A percentile compares a stretch with the other conserved stretches of the same genome.
Evolutionary conservation across 1,140 invertebrate species (phyloP).

Genomic region (Maconellicoccus hirsutus): DNA sequence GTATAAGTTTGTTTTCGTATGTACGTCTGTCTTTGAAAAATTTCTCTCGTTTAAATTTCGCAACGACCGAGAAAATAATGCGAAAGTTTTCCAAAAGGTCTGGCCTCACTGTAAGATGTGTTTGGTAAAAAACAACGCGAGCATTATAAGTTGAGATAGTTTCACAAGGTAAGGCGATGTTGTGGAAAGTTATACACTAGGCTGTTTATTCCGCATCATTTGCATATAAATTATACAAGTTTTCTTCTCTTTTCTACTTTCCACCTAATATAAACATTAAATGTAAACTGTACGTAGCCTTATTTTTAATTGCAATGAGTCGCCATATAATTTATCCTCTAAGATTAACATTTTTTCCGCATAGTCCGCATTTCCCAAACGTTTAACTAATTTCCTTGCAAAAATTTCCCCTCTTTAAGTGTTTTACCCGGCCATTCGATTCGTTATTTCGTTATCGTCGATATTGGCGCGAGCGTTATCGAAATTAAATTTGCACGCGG

Average conservation of each 20-base stretch:
- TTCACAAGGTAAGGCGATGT: neutral
- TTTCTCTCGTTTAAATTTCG: neutral
- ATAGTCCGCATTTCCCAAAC: too few relatives aligned
- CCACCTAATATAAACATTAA: constrained; percentile 22
- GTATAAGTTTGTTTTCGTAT: neutral
- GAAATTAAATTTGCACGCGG: too few relatives aligned
- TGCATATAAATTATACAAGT: constrained; percentile 22
- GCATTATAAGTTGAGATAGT: neutral
- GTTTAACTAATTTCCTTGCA: too few relatives aligned
- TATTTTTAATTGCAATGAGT: constrained; percentile 17
- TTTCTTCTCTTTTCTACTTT: constrained; percentile 21
- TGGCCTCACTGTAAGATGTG: neutral
- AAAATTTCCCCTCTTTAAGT: too few relatives aligned
- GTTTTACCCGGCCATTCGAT: too few relatives aligned
- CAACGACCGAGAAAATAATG: neutral
- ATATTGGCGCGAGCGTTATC: too few relatives aligned
- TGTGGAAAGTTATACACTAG: constrained; percentile 19
- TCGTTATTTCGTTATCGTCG: too few relatives aligned
- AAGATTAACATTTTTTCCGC: neutral
- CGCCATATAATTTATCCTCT: neutral
- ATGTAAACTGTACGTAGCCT: constrained; percentile 12
- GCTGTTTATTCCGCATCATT: constrained; percentile 15
- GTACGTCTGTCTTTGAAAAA: neutral
- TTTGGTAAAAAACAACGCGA: neutral
- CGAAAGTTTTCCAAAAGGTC: neutral